Evolutionary conservation across 1,140 invertebrate genomes (phyloP), one percentile per base, ranked within the genome.

Genomic region (Eupeodes corollae): DNA sequence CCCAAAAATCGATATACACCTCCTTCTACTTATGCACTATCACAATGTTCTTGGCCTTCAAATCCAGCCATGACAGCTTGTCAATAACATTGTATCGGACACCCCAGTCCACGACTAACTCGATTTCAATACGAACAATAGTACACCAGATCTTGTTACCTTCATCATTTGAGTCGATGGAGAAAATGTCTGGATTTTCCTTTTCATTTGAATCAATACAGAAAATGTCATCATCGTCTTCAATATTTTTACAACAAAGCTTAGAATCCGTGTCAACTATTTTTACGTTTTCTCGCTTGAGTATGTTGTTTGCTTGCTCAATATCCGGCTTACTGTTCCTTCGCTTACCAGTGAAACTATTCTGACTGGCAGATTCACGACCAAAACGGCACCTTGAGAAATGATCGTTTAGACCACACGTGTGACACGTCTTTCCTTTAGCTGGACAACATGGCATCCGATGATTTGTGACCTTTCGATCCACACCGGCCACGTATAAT

Each of bases 401-500:
- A 10, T 37, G 35, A 16, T 37, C 33, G 2, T 14, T 26, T 3
- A 16, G 12, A 18, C 44, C 44, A 45, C 44, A 45, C 19, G 16
- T 45, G 8, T 35, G 6, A 16, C 44, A 45, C 3, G 2, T 18
- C 18, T 37, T 45, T 2, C 34, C 44, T 37, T 45, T 45, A 2
- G 44, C 44, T 21, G 44, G 44, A n/a, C 44, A 45, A 6, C 16
- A n/a, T 45, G 8, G 10, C 33, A n/a, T 45, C 44, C 16, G 11
- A 15, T 3, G 31, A 2, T 18, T 16, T 34, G 18, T 45, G 44
- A 6, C 44, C 44, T 12, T 3, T 45, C 3, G 6, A 15, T 2
- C 44, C 44, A 37, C 44, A 45, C 13, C 44, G 30, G 6, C 19
- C 14, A 35, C 44, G 35, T 6, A n/a, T n/a, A n/a, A 16, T 37